Evolutionary conservation across 2,888 invertebrate species (phyloP), one percentile per base, ranked within the genome.

Genomic region (Orthosia cruda): DNA sequence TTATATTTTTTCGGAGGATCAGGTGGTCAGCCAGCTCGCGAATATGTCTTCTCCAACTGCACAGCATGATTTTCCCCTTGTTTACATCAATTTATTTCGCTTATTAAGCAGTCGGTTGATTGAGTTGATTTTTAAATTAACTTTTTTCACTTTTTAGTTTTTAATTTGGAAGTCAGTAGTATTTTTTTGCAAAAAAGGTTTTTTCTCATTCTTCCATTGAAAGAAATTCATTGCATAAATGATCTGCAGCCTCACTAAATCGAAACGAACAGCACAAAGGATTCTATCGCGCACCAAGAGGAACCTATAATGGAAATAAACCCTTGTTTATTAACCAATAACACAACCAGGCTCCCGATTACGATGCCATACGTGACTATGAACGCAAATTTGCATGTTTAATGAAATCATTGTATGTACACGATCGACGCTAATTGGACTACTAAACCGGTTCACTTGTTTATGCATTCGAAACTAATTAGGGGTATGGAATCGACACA

Each of bases 351-450:
- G 77, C 72, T 74, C 79, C 84, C 89, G 89, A 92, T 92, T 89
- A 91, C 90, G 83, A 89, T 88, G 88, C 90, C 91, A 87, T 91
- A 90, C 92, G 89, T 88, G 90, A 83, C 88, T 89, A 87, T 87
- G 88, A 75, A 84, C 85, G 87, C 89, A 91, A 92, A 95, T 95
- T 94, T 95, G 93, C 95, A 95, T 94, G 93, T 93, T 93, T 93
- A 94, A 94, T 95, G 94, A 93, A 95, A 94, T 94, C 93, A 94
- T 94, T 93, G 93, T 92, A 90, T 93, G 92, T 91, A 92, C 92
- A 92, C 92, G 92, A 92, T 91, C 92, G 88, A 89, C 90, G 88
- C 90, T 94, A 94, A 94, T 94, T 94, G 92, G 91, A 91, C 91
- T 91, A 91, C 89, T 93, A 93, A 94, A 93, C 93, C 91, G 91